Evolutionary conservation across 2,888 invertebrate species (phyloP).

Genomic region (Apantesis nais): DNA sequence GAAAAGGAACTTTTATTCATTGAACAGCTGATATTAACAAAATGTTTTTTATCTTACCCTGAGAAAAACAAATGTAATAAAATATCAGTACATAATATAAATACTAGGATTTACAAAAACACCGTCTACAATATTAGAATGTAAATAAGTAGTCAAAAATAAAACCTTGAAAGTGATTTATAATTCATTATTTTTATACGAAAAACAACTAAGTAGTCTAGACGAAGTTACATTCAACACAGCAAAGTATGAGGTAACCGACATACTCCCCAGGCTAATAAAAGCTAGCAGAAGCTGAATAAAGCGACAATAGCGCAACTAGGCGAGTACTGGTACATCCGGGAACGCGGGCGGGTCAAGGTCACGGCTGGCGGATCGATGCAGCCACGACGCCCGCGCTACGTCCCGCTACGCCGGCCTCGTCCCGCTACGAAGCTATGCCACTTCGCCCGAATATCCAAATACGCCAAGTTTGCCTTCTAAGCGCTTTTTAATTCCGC

Average conservation of each 20-base stretch:
- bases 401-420: constrained; percentile 58
- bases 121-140: not conserved
- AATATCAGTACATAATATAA: not conserved
- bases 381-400: constrained; percentile 82
- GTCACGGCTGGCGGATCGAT: constrained; percentile 88
- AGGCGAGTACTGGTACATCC: constrained; percentile 76
- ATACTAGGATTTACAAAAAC: not conserved
- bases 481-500: constrained; percentile 52
- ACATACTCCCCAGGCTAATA: constrained; percentile 74
- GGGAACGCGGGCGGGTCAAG: constrained; percentile 87
- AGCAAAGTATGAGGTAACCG: constrained; percentile 53
- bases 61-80: not conserved
- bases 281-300: constrained; percentile 71
- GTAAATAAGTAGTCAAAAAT: constrained; percentile 10
- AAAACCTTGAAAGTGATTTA: constrained; percentile 39
- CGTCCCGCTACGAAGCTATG: constrained; percentile 50
- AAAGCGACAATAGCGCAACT: constrained; percentile 78
- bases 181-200: constrained; percentile 38
- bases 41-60: not conserved
- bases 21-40: not conserved
- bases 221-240: constrained; percentile 50
- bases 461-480: constrained; percentile 48
- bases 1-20: constrained; percentile 16
- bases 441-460: constrained; percentile 56
- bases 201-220: constrained; percentile 50